phyloP scores from a whole-genome alignment of 2,888 invertebrate species.

The Lepetodrilus schrolli region DNA sequence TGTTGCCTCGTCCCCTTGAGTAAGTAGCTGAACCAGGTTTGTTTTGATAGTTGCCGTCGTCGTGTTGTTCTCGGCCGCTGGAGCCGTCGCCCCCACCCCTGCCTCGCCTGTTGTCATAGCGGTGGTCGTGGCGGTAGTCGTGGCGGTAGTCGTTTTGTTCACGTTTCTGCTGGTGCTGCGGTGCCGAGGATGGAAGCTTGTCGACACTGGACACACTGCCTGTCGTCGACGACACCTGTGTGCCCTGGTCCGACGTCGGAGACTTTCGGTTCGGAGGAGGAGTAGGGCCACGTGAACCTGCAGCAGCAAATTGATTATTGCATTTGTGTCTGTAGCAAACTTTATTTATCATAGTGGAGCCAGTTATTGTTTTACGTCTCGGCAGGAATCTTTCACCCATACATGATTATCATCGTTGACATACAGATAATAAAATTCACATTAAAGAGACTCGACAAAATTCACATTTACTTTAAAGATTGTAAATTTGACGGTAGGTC shows the following conservation, averaged over 20 bases:
- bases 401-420: no score
- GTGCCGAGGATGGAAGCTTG: slow-evolving; percentile 36
- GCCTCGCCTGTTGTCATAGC: neutral
- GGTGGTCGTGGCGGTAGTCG: slow-evolving; percentile 18
- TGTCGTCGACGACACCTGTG: slow-evolving; percentile 78
- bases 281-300: slow-evolving; percentile 76
- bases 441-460: no score
- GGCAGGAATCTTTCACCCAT: no score
- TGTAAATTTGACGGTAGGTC: no score
- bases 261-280: slow-evolving; percentile 69
- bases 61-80: slow-evolving; percentile 7
- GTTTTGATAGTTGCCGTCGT: slow-evolving; percentile 28
- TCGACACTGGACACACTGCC: slow-evolving; percentile 19
- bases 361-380: no score
- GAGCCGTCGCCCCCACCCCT: slow-evolving; percentile 19
- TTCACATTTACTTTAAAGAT: no score
- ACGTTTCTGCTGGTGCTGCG: slow-evolving; percentile 40
- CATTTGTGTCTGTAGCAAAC: no score
- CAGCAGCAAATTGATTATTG: slow-evolving; percentile 17
- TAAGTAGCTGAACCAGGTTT: slow-evolving; percentile 46
- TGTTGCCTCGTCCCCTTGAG: slow-evolving; percentile 56
- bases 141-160: slow-evolving; percentile 25
- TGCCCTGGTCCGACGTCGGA: slow-evolving; percentile 86
- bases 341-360: no score
- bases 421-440: no score